Evolutionary conservation across 2,797 vertebrate genomes (phyloP), one percentile per base, ranked within the genome.

Genomic region (Antrozous pallidus): DNA sequence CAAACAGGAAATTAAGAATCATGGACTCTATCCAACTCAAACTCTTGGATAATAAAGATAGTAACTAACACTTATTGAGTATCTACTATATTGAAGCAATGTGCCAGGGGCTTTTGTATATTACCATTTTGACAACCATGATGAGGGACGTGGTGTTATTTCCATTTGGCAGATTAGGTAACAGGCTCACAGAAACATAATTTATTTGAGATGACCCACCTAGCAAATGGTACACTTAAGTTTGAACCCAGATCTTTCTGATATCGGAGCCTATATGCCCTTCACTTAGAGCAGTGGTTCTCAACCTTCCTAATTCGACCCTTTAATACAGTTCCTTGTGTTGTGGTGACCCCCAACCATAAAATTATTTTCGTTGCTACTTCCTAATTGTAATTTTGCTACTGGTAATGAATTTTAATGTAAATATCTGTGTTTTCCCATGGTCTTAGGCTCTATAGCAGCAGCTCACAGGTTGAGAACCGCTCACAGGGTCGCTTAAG

Each of bases 41-140:
- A 61, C 38, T 71, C 45, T 69, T 18, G 58, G 70, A 31, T 63
- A 94, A 95, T 96, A 95, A 96, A 93, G 74, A 54, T 40, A 77
- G 40, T 51, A 83, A 61, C 20, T 69, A 90, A 77, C 42, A 11
- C 49, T 67, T 61, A 54, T 2, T 40, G 40, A 56, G 7, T 51
- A 26, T 84, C 78, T 70, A 31, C 65, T 80, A 2, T 40, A 26
- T 22, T n/a, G 31, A 82, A 78, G n/a, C 24, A 7, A 4, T 67
- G 5, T 61, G 49, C 10, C 45, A 14, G 51, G 12, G 10, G 2
- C 65, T 91, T 45, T 84, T 42, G 36, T 71, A 28, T 56, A 1
- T 79, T 85, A 13, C 20, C 12, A 14, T 36, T 70, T 75, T 56
- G 49, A 51, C 24, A 69, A 11, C 16, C 12, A 56, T 28, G 24